Evolutionary conservation across 2,888 invertebrate genomes (phyloP).

Genomic region (Cyclophora albipunctata): DNA sequence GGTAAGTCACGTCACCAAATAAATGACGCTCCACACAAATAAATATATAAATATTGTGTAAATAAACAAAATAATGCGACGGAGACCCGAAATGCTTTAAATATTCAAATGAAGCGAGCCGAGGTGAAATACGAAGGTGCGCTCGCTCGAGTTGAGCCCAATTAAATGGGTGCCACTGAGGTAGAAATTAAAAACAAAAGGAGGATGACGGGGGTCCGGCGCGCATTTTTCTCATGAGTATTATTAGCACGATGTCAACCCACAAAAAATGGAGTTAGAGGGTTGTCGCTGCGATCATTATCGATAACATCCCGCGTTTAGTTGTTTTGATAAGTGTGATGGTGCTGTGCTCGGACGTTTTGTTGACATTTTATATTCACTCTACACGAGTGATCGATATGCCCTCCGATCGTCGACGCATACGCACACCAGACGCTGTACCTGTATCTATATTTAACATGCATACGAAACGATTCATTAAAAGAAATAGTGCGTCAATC

Average conservation of each 20-base stretch:
- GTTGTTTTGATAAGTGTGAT: conserved; percentile 73
- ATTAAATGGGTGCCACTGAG: conserved; percentile 76
- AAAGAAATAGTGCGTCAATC: conserved; percentile 50
- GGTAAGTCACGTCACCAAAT: conserved; percentile 74
- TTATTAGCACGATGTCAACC: conserved; percentile 75
- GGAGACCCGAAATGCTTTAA: conserved; percentile 71
- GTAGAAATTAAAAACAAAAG: conserved; percentile 76
- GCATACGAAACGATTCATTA: conserved; percentile 18
- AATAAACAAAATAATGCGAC: conserved; percentile 71
- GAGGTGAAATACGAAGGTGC: conserved; percentile 75
- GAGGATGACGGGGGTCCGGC: conserved; percentile 67
- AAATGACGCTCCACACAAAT: conserved; percentile 68
- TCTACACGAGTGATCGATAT: conserved; percentile 58
- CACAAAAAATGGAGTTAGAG: conserved; percentile 70
- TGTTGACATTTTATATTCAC: conserved; percentile 62
- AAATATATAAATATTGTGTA: conserved; percentile 74
- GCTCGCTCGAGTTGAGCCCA: conserved; percentile 71
- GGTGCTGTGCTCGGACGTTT: conserved; percentile 47
- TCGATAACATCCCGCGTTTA: conserved; percentile 71
- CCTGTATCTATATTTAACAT: not conserved
- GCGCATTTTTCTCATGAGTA: conserved; percentile 75
- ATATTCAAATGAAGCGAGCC: conserved; percentile 75
- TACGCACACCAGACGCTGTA: not conserved
- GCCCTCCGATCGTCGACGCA: conserved; percentile 25
- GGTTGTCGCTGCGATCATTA: conserved; percentile 68